A percentile compares a stretch with the other conserved stretches of the same genome.
Evolutionary conservation across 2,888 invertebrate genomes (phyloP).

Genomic region (Idaea aversata): DNA sequence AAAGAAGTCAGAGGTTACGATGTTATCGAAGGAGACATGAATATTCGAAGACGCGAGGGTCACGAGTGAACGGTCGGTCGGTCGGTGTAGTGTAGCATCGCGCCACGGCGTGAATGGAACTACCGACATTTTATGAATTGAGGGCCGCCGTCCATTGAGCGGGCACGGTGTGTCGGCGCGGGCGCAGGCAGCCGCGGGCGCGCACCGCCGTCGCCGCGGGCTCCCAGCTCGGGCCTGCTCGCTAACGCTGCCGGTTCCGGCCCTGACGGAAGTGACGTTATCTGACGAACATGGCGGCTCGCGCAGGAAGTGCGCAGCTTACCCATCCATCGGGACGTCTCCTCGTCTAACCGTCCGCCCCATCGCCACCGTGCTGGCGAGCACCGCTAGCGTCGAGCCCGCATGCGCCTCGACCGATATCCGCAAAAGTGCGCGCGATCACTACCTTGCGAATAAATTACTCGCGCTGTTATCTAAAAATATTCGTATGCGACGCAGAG

Average conservation of each 20-base stretch:
- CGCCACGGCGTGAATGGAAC: constrained; percentile 75
- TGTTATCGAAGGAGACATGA: constrained; percentile 79
- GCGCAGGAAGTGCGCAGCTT: constrained; percentile 80
- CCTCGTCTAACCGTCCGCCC: constrained; percentile 54
- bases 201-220: constrained; percentile 51
- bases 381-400: constrained; percentile 52
- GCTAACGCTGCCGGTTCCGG: constrained; percentile 59
- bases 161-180: constrained; percentile 22
- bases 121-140: constrained; percentile 80
- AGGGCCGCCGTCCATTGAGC: constrained; percentile 75
- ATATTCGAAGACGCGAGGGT: constrained; percentile 80
- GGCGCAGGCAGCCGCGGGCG: constrained; percentile 30
- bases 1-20: constrained; percentile 78
- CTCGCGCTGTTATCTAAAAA: constrained; percentile 79
- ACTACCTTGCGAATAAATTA: constrained; percentile 77
- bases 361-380: constrained; percentile 46
- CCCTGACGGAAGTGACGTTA: constrained; percentile 75
- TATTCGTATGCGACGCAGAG: constrained; percentile 72
- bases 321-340: constrained; percentile 78
- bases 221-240: constrained; percentile 53
- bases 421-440: constrained; percentile 75
- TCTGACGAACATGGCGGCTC: constrained; percentile 75
- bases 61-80: constrained; percentile 77
- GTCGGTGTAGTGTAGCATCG: constrained; percentile 69
- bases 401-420: constrained; percentile 67